Evolutionary conservation across 2,888 invertebrate species (phyloP).

Genomic region (Synergus laeviventris): DNA sequence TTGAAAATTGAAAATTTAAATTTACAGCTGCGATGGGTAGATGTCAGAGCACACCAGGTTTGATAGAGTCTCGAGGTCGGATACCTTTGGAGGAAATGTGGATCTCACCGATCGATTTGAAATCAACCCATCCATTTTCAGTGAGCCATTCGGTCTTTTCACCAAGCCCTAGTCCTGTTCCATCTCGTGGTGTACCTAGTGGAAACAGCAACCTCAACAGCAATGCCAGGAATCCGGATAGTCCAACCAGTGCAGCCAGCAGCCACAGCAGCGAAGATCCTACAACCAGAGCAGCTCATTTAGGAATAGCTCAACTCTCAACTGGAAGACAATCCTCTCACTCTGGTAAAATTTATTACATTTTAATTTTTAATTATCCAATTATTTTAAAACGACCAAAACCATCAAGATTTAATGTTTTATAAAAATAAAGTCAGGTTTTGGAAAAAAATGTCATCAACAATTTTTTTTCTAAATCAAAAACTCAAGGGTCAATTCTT

Average conservation of each 20-base stretch:
- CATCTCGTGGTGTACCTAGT: constrained; percentile 59
- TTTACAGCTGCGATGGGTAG: constrained; percentile 93
- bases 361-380: neutral
- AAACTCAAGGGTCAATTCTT: too few species aligned
- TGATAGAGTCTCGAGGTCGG: constrained; percentile 94
- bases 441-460: too few species aligned
- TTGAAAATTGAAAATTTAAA: constrained; percentile 31
- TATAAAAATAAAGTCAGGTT: too few species aligned
- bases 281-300: constrained; percentile 69
- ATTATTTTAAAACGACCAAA: too few species aligned
- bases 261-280: constrained; percentile 74
- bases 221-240: constrained; percentile 65
- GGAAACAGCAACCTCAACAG: constrained; percentile 51
- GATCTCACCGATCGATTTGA: constrained; percentile 79
- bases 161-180: constrained; percentile 70
- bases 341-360: constrained; percentile 61
- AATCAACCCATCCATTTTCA: constrained; percentile 61
- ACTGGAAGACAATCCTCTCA: constrained; percentile 71
- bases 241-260: constrained; percentile 72
- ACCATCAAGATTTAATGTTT: too few species aligned
- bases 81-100: constrained; percentile 92
- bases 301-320: constrained; percentile 74
- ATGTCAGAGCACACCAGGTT: constrained; percentile 96
- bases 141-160: constrained; percentile 70
- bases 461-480: too few species aligned